These are phyloP conservation scores for Nomada hirtipes DNA, from an alignment of 2,888 invertebrate genomes.

Conservation along the genomic window DNA sequence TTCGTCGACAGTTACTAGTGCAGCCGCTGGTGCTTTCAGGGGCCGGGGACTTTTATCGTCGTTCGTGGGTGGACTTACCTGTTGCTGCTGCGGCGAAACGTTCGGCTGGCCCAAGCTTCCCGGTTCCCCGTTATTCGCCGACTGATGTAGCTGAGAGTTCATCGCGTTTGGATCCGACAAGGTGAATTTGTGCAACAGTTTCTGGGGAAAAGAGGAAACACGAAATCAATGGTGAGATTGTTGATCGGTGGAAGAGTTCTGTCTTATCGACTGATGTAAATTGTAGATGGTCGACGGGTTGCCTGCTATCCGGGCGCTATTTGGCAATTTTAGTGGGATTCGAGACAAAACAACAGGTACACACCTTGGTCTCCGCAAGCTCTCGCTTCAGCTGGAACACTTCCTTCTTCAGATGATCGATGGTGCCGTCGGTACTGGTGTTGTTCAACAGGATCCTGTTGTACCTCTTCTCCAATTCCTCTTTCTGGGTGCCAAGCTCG, in stretches of 20 bases:
- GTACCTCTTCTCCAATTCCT: slow-evolving; percentile 76
- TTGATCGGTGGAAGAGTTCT: background rate
- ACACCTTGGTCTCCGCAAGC: slow-evolving; percentile 76
- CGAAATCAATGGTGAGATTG: background rate
- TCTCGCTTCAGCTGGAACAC: slow-evolving; percentile 78
- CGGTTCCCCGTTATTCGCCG: slow-evolving; percentile 15
- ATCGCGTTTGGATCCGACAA: slow-evolving; percentile 53
- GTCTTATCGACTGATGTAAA: no score
- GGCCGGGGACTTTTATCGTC: slow-evolving; percentile 75
- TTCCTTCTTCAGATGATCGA: slow-evolving; percentile 78
- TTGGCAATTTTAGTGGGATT: background rate
- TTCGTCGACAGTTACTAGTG: slow-evolving; percentile 44
- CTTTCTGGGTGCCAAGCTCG: slow-evolving; percentile 76
- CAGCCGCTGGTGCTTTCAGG: slow-evolving; percentile 70
- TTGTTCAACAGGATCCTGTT: slow-evolving; percentile 71
- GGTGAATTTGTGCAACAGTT: slow-evolving; percentile 56
- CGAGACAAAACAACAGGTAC: background rate
- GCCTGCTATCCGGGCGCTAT: no score
- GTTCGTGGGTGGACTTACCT: slow-evolving; percentile 81
- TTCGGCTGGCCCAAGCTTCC: slow-evolving; percentile 48
- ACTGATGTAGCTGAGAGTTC: slow-evolving; percentile 56
- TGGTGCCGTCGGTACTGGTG: slow-evolving; percentile 69
- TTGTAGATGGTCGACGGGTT: no score
- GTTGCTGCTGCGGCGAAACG: slow-evolving; percentile 71
- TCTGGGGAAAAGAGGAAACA: slow-evolving; percentile 61